These are phyloP conservation scores for Kudoa iwatai DNA, from an alignment of 30 jellyfish, hydroid and myxozoan species.

Conservation along the genomic window DNA sequence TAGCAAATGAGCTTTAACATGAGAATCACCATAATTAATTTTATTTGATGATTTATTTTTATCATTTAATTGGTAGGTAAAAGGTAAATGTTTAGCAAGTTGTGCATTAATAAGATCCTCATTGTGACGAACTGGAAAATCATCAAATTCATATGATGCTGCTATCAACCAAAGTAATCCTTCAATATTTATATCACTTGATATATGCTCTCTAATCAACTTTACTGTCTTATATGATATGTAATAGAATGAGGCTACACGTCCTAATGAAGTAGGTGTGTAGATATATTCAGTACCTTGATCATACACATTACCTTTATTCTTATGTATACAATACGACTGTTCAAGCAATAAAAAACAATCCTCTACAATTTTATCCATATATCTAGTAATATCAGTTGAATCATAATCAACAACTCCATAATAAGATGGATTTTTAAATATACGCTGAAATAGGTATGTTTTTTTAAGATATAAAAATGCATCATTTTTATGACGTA, in stretches of 20 bases:
- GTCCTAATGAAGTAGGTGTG: conserved; percentile 51
- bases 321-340: too few species aligned
- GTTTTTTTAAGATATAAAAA: conserved; percentile 66
- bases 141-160: conserved; percentile 24
- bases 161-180: conserved; percentile 16
- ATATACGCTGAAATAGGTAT: conserved; percentile 32
- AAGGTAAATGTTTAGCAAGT: background rate
- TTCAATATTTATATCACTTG: conserved; percentile 6
- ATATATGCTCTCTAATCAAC: conserved; percentile 11
- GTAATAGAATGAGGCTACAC: conserved; percentile 50
- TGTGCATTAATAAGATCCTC: conserved; percentile 60
- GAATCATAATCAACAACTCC: conserved; percentile 15
- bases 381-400: conserved; percentile 11
- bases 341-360: background rate
- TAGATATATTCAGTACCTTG: background rate
- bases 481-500: conserved; percentile 64
- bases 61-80: background rate
- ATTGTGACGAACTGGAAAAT: conserved; percentile 65
- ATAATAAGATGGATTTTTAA: conserved; percentile 67
- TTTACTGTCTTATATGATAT: conserved; percentile 35
- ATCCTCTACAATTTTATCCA: conserved; percentile 19
- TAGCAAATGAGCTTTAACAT: conserved; percentile 24
- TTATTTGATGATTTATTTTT: background rate
- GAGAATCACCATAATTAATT: background rate
- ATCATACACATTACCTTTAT: too few species aligned